Conservation (phyloP, 2,113 vertebrate genomes). For the Tricholaema leucomelas region DNA sequence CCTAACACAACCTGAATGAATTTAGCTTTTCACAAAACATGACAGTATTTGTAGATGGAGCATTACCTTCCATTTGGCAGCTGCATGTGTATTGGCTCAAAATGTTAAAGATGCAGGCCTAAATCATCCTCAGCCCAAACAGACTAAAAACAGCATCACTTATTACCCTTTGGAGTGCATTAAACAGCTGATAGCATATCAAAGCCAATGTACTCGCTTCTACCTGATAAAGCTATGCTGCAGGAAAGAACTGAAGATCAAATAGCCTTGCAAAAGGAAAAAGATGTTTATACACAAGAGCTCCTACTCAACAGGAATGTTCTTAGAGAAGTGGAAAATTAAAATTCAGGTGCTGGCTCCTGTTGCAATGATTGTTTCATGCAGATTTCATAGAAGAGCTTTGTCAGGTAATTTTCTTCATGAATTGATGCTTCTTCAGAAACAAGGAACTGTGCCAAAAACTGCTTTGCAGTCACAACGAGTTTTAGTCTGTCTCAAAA, state of each 20-base stretch:
- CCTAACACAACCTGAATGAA: background rate
- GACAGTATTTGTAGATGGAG: background rate
- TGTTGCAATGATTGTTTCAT: background rate
- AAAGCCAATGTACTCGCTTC: background rate
- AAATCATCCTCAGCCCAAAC: background rate
- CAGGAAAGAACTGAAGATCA: background rate
- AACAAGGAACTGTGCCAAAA: background rate
- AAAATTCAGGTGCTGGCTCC: background rate
- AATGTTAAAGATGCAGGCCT: background rate
- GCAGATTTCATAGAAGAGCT: background rate
- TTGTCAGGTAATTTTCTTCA: background rate
- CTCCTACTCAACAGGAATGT: background rate
- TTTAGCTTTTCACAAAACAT: background rate
- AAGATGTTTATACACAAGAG: background rate
- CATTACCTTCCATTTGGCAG: background rate
- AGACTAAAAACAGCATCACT: background rate
- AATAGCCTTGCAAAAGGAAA: background rate
- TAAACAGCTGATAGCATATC: background rate
- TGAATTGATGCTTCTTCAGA: background rate
- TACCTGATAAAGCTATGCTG: background rate
- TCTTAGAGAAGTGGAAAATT: background rate
- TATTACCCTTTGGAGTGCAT: background rate
- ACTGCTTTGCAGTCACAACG: background rate
- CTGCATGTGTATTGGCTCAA: background rate
- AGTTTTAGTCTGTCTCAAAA: background rate